Conservation (phyloP, 2,113 vertebrate genomes). For the Nycticryphes semicollaris region DNA sequence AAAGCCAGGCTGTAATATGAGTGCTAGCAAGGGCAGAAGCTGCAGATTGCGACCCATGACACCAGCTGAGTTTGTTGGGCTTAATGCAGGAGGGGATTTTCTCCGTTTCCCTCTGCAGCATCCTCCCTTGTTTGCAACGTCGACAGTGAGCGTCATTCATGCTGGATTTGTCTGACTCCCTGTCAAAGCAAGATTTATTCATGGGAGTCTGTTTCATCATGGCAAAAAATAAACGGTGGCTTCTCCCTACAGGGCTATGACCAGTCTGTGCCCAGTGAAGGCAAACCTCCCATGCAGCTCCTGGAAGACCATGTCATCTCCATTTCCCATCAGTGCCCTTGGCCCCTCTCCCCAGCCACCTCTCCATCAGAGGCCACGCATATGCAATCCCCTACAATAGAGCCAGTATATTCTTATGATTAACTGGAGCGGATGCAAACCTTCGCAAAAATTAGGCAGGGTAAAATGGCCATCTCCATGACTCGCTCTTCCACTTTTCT, state of each 20-base stretch:
- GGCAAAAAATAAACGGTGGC: neutral
- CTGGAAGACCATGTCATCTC: neutral
- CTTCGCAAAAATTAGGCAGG: neutral
- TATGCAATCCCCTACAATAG: no score
- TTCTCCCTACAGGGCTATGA: neutral
- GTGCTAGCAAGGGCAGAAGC: neutral
- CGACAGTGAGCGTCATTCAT: neutral
- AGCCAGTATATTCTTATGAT: neutral
- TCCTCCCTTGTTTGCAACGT: neutral
- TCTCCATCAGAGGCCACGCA: fast-evolving
- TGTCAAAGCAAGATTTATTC: neutral
- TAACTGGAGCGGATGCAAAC: neutral
- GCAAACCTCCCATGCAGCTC: neutral
- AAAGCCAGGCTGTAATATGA: neutral
- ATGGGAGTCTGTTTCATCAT: neutral
- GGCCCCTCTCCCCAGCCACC: fast-evolving
- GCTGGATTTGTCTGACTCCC: neutral
- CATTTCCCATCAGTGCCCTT: neutral
- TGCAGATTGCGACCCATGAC: neutral
- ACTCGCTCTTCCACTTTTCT: neutral
- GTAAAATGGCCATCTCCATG: neutral
- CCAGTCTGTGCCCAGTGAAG: neutral
- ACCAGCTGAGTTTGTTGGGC: neutral
- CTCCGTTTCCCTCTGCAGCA: neutral
- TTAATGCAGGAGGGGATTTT: neutral